Evolutionary conservation across 2,888 invertebrate species (phyloP), one percentile per base, ranked within the genome.

Genomic region (Anoncus sp.): DNA sequence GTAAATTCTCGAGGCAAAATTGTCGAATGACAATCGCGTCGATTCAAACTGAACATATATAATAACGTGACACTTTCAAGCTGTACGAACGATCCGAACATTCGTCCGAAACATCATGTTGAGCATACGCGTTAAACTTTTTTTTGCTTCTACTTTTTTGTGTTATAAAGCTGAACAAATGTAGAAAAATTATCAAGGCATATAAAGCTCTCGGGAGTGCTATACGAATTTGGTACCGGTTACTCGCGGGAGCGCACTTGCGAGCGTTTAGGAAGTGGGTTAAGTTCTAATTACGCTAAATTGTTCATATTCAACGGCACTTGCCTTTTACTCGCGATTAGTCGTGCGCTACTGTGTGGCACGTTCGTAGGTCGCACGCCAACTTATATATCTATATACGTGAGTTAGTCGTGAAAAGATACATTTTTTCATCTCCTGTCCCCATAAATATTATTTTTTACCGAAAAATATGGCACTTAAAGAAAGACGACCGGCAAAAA

Each of bases 231-330:
- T 57, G 43, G 72, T 31, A 45, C 31, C 57, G 62, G 53, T 67
- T 49, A 60, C 65, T 65, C 38, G 63, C 31, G 59, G 66, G 57
- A 75, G 47, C 53, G 43, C 20, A n/a, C 65, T 49, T 20, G 49
- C 45, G 72, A 72, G 43, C 74, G 81, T 82, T 84, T 82, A 81
- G 84, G 82, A 88, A 88, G 86, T 88, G 85, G 88, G 88, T 88
- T 87, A 88, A 84, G 83, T 82, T 84, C 84, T 88, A 88, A 88
- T 89, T 87, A 86, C 86, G 85, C 85, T 87, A 88, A 89, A 89
- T 89, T 89, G 87, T 83, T 83, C 82, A n/a, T n/a, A 86, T 86
- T 87, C 86, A 85, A 84, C 85, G 85, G 83, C 87, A 86, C 87
- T 87, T 86, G 87, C 84, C 83, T 84, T 63, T 43, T 43, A 82